Conservation (phyloP, 2,888 invertebrate species). For the Chrysina gloriosa region DNA sequence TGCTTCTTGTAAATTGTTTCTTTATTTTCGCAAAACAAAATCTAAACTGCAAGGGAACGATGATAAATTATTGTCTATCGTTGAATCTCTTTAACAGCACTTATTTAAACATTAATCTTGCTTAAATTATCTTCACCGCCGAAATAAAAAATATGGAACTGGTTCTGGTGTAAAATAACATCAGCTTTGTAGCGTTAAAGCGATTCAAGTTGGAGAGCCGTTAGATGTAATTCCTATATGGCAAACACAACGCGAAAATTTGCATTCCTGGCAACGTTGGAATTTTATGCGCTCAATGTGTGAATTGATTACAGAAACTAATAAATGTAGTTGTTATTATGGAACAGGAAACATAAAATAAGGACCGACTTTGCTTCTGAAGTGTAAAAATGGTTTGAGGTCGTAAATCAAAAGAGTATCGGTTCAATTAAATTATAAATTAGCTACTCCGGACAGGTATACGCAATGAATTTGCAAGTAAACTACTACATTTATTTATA, state of each 20-base stretch:
- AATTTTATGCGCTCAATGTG: conserved; percentile 7
- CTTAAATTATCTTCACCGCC: conserved; percentile 33
- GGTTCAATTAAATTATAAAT: conserved; percentile 26
- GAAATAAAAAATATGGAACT: conserved; percentile 27
- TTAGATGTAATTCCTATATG: conserved; percentile 29
- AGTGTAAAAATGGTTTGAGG: not conserved
- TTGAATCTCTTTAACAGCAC: conserved; percentile 31
- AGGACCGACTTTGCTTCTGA: not conserved
- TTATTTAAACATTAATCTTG: conserved; percentile 37
- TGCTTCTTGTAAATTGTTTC: conserved; percentile 19
- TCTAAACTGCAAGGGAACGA: conserved; percentile 9
- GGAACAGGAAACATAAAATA: conserved; percentile 25
- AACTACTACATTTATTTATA: conserved; percentile 21
- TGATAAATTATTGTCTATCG: conserved; percentile 36
- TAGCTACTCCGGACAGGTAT: not conserved
- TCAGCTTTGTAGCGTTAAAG: conserved; percentile 24
- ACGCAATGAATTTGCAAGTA: conserved; percentile 19
- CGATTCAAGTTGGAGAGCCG: conserved; percentile 13
- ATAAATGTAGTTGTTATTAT: conserved; percentile 28
- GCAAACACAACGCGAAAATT: conserved; percentile 33
- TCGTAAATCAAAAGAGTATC: conserved; percentile 14
- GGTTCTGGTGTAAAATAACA: conserved; percentile 35
- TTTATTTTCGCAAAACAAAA: conserved; percentile 20
- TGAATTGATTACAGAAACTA: conserved; percentile 23
- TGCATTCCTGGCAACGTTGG: conserved; percentile 28